phyloP scores from a whole-genome alignment of 1,140 invertebrate species.

The Yoshiicerus persimilis region DNA sequence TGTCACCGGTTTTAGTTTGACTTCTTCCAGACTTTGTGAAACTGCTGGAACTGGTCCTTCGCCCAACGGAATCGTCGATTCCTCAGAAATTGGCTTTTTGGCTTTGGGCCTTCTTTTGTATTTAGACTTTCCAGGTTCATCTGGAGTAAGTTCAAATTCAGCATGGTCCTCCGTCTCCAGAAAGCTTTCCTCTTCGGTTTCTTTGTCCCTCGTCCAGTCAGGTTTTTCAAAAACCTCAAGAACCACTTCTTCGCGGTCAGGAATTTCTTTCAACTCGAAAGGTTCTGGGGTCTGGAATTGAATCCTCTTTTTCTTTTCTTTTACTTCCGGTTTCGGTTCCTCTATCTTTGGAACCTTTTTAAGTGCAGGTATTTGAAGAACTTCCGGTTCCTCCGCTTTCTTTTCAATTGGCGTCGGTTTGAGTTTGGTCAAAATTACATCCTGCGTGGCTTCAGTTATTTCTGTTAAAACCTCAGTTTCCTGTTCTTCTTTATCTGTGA shows the following conservation, averaged over 20 bases:
- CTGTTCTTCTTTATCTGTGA: background rate
- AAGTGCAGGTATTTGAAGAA: background rate
- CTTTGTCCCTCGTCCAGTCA: background rate
- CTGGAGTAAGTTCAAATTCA: background rate
- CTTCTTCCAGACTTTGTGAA: conserved; percentile 32
- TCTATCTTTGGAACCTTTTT: background rate
- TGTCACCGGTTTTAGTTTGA: background rate
- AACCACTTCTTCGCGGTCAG: background rate
- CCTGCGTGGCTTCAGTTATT: background rate
- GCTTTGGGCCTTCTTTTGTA: background rate
- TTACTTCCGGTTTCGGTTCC: background rate
- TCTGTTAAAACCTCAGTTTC: background rate
- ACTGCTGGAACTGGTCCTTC: conserved; percentile 49
- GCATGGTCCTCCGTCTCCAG: background rate
- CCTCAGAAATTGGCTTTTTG: background rate
- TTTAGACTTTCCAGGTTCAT: background rate
- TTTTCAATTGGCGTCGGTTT: background rate
- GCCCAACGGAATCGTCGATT: conserved; percentile 42
- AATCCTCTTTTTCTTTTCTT: background rate
- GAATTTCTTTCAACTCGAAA: conserved; percentile 28
- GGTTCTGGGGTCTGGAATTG: background rate
- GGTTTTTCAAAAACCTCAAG: conserved; percentile 36
- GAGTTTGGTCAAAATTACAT: background rate
- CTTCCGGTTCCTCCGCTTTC: background rate
- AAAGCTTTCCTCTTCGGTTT: background rate